Evolutionary conservation across 2,888 invertebrate genomes (phyloP), one percentile per base, ranked within the genome.

Genomic region (Notodonta ziczac): DNA sequence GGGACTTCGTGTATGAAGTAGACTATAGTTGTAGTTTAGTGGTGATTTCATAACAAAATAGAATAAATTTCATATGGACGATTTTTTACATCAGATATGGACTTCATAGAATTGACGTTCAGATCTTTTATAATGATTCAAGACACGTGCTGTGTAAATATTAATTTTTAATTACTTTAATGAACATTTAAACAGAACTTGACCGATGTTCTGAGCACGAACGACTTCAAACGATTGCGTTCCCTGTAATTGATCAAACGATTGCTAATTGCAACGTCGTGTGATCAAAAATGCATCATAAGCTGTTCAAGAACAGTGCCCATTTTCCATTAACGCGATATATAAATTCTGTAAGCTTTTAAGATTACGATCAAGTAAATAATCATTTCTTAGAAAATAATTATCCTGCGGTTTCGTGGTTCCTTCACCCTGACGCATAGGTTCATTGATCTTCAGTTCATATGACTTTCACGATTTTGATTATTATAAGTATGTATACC

Each of bases 171-270:
- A 46, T 46, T 46, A 46, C 46, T n/a, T 10, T n/a, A 12, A 44
- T 66, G 56, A 67, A 32, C 61, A 60, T 61, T 60, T 58, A 60
- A 62, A 57, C 24, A 46, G 24, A 46, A 44, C 46, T 77, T 77
- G 66, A 67, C 44, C 44, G 58, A 66, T 61, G 66, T 76, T 68
- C 62, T 9, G 42, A 10, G 44, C 40, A 24, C 44, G 56, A 67
- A 16, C 58, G 61, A 68, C 57, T 66, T 74, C 66, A 71, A 74
- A 76, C 65, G 62, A 56, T 53, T 57, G 40, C 16, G 13, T 65
- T 63, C 75, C 71, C 72, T 80, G 70, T 82, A 78, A 80, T 83
- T 81, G 74, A 67, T 68, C 66, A 67, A 76, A 76, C 56, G 74
- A 62, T 63, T 10, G 58, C 54, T 76, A 70, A 76, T 77, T 74